phyloP scores from a whole-genome alignment of 1,140 invertebrate genomes.

The Drosophila nebulosa region DNA sequence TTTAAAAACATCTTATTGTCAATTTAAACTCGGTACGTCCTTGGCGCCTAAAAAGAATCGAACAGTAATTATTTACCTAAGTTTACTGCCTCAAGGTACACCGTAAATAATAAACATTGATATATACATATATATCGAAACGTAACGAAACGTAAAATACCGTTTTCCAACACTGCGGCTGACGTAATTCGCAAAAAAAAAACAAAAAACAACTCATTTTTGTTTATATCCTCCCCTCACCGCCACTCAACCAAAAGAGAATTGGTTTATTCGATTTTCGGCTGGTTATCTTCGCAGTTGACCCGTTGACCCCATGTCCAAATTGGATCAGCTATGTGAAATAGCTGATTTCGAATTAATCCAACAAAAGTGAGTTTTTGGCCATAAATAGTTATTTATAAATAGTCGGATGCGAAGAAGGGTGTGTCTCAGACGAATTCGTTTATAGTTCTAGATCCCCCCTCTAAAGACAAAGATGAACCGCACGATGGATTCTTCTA shows the following conservation, averaged over 20 bases:
- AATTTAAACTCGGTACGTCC: too few relatives aligned
- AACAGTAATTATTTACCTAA: too few relatives aligned
- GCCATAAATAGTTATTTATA: background rate
- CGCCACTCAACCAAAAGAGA: background rate
- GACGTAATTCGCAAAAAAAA: conserved; percentile 53
- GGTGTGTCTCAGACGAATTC: conserved; percentile 15
- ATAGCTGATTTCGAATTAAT: background rate
- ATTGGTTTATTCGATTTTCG: conserved; percentile 9
- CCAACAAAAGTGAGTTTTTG: background rate
- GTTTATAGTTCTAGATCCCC: conserved; percentile 12
- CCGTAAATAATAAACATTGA: too few relatives aligned
- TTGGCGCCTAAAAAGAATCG: too few relatives aligned
- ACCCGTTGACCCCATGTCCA: background rate
- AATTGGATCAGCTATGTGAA: conserved; percentile 14
- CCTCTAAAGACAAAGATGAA: conserved; percentile 43
- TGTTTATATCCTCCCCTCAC: conserved; percentile 49
- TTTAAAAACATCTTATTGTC: too few relatives aligned
- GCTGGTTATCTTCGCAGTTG: background rate
- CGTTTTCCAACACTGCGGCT: conserved; percentile 8
- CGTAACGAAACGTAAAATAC: background rate
- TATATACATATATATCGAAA: background rate
- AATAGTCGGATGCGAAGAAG: conserved; percentile 4
- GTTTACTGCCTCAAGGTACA: too few relatives aligned
- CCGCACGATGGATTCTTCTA: conserved; percentile 61
- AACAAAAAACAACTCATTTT: conserved; percentile 40